These are phyloP conservation scores for Heliocidaris tuberculata DNA, from an alignment of 35 echinoderm and acorn worm species.

Conservation along the genomic window DNA sequence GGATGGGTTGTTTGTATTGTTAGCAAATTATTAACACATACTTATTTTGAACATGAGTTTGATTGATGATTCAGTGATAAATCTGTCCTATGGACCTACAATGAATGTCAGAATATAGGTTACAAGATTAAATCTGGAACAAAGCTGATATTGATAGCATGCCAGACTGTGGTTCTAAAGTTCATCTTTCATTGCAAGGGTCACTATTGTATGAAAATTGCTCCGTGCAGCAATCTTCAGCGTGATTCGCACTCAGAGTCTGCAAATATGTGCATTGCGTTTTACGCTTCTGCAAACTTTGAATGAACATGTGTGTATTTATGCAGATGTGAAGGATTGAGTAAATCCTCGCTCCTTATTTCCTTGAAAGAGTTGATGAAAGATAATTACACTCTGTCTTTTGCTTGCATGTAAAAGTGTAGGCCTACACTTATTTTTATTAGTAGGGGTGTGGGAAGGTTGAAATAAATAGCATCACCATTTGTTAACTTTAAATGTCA, in stretches of 20 bases:
- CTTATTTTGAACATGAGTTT: background rate
- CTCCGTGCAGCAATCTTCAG: background rate
- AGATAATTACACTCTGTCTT: background rate
- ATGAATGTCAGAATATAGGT: background rate
- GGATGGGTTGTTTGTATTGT: background rate
- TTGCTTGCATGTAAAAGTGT: background rate
- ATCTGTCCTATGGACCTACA: background rate
- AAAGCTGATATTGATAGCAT: background rate
- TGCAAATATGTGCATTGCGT: background rate
- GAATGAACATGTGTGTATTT: background rate
- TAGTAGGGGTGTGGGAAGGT: background rate
- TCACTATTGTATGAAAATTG: background rate
- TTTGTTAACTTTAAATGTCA: too few relatives aligned
- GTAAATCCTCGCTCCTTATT: background rate
- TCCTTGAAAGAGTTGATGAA: background rate
- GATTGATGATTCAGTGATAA: background rate
- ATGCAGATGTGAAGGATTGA: background rate
- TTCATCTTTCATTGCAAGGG: background rate
- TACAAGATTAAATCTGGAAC: background rate
- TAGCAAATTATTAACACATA: slow-evolving; percentile 19
- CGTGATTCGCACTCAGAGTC: background rate
- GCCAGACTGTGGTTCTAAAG: slow-evolving; percentile 15
- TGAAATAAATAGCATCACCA: too few relatives aligned
- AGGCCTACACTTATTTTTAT: background rate
- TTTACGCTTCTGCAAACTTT: slow-evolving; percentile 2